Evolutionary conservation across 2,113 vertebrate genomes (phyloP).

Genomic region (Neodon shergylaensis): DNA sequence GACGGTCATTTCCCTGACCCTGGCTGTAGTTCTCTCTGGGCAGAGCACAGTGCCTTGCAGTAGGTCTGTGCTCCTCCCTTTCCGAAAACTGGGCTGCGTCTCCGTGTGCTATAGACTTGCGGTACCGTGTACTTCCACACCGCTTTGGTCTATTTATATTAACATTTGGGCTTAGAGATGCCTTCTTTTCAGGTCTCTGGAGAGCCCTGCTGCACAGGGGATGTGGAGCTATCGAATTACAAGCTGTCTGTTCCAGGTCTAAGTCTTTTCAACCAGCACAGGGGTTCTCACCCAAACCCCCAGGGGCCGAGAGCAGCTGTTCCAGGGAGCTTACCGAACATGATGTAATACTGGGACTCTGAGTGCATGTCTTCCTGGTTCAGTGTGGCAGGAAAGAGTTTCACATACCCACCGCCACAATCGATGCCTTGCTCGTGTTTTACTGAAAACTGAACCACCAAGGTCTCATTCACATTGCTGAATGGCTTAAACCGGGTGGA

Average conservation of each 20-base stretch:
- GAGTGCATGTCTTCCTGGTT: constrained; percentile 88
- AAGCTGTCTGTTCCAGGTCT: constrained; percentile 23
- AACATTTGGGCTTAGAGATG: constrained; percentile 17
- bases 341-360: constrained; percentile 89
- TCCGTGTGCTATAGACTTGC: neutral
- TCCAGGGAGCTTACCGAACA: constrained; percentile 86
- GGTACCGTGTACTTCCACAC: neutral
- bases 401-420: constrained; percentile 88
- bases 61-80: neutral
- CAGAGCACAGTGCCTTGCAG: neutral
- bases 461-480: constrained; percentile 87
- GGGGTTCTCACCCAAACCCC: neutral
- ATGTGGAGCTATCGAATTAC: neutral
- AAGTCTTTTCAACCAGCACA: constrained; percentile 17
- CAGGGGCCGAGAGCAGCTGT: neutral
- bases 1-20: neutral
- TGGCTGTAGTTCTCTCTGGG: neutral
- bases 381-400: constrained; percentile 89
- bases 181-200: neutral
- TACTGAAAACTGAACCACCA: constrained; percentile 89
- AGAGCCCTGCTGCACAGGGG: neutral
- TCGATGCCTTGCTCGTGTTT: constrained; percentile 91
- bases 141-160: constrained; percentile 32
- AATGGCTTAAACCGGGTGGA: constrained; percentile 88
- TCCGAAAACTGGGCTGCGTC: neutral